phyloP scores from a whole-genome alignment of 1,140 invertebrate species.

The Zaprionus lachaisei region DNA sequence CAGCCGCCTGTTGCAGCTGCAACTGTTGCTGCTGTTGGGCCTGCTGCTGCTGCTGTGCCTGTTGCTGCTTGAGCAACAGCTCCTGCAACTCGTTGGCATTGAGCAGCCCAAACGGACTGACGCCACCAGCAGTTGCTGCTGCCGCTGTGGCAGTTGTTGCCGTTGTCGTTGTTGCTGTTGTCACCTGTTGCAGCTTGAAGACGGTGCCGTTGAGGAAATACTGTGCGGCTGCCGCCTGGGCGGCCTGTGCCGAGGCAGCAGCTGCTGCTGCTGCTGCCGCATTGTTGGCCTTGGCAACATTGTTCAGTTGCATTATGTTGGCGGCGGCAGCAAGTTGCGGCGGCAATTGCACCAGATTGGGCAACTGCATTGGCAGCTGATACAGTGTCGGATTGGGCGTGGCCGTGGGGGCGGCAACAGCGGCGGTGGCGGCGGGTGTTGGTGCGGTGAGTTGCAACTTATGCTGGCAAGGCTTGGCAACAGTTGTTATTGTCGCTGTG shows the following conservation, averaged over 20 bases:
- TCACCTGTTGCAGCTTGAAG: slow-evolving; percentile 83
- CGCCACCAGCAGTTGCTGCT: slow-evolving; percentile 43
- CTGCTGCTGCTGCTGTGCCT: slow-evolving; percentile 46
- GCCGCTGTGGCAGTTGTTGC: slow-evolving; percentile 73
- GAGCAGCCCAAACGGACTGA: slow-evolving; percentile 72
- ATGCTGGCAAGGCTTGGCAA: slow-evolving; percentile 45
- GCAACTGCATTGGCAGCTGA: slow-evolving; percentile 80
- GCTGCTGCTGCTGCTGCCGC: slow-evolving; percentile 58
- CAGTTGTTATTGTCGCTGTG: slow-evolving; percentile 29
- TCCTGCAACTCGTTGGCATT: slow-evolving; percentile 70
- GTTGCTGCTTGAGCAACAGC: slow-evolving; percentile 70
- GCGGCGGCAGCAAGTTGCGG: slow-evolving; percentile 77
- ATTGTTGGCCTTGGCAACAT: slow-evolving; percentile 69
- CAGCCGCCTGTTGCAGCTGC: slow-evolving; percentile 42
- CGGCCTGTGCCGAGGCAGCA: slow-evolving; percentile 70
- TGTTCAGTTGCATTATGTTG: slow-evolving; percentile 81
- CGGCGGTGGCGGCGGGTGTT: slow-evolving; percentile 19
- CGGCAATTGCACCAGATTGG: slow-evolving; percentile 83
- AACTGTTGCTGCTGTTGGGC: slow-evolving; percentile 66
- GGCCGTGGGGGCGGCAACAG: slow-evolving; percentile 22
- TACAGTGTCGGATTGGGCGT: slow-evolving; percentile 70
- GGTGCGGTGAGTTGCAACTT: slow-evolving; percentile 39
- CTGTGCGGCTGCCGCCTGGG: slow-evolving; percentile 77
- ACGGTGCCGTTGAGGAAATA: slow-evolving; percentile 83
- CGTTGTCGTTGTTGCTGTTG: slow-evolving; percentile 78